Evolutionary conservation across 1,140 invertebrate species (phyloP).

Genomic region (Onthophagus taurus): DNA sequence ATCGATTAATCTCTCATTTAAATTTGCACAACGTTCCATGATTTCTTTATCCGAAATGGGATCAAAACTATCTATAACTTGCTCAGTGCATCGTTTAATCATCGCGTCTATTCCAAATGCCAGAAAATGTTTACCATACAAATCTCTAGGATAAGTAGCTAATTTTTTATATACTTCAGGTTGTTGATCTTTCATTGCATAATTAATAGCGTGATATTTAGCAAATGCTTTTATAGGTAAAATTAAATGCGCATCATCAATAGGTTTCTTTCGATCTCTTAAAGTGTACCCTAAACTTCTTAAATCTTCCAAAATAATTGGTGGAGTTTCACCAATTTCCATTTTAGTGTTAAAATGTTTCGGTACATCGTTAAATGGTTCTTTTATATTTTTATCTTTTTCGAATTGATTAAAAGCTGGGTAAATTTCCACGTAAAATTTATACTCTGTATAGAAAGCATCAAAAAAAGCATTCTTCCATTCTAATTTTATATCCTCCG

Average conservation of each 20-base stretch:
- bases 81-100: no score
- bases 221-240: conserved; percentile 42
- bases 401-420: background rate
- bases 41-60: background rate
- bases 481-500: no score
- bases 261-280: conserved; percentile 37
- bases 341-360: conserved; percentile 34
- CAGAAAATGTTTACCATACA: no score
- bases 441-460: no score
- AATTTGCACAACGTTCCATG: background rate
- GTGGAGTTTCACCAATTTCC: conserved; percentile 38
- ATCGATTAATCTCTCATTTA: background rate
- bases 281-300: conserved; percentile 36
- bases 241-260: conserved; percentile 38
- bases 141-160: no score
- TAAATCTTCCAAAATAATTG: conserved; percentile 47
- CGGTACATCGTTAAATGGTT: conserved; percentile 17
- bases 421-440: background rate
- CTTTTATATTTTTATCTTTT: background rate
- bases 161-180: conserved; percentile 22
- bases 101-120: no score
- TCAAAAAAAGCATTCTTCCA: no score
- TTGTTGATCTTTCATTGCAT: conserved; percentile 39
- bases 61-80: no score
- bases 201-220: conserved; percentile 43